Base-by-base conservation (phyloP, 2,113 vertebrate genomes). In the Alethe castanea region DNA sequence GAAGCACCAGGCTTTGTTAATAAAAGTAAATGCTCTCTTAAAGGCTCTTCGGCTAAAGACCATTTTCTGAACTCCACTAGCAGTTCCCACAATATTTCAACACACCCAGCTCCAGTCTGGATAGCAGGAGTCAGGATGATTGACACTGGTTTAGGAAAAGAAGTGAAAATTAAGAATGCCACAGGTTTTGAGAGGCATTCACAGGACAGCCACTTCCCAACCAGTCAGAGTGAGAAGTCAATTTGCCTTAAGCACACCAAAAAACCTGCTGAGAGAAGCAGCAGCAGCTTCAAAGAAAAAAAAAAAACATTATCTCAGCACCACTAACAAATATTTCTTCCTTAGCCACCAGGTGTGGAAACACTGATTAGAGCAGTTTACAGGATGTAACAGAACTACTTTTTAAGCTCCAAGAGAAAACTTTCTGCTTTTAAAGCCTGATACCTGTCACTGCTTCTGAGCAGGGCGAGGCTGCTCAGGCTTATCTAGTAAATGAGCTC, bases 261-360 rank as follows among this genome's bases (percentile, higher is more conserved):
- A 16, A 16, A 62, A 47, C 28, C 52, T 44, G 42, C 67, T 23
- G 52, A 65, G 31, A 85, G 52, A 38, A 86, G 69, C 29, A 42
- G 82, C 74, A 83, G 65, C 56, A 14, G 18, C 69, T 59, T 38
- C 56, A 52, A 20, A 56, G 64, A 64, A 42, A 22, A 47, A 17
- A 62, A 3, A 22, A 47, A 18, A 62, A 3, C 0, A 1, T 26
- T 2, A 3, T 8, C 18, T 6, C 26, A 62, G 50, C 53, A 48
- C 14, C 44, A 7, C 38, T 4, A 9, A 53, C 5, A 23, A 14
- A 42, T 3, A 9, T 8, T 45, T 40, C 54, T 60, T 29, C 38
- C 35, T 56, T 26, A 72, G 67, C 54, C 73, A 36, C 26, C 50
- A 47, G 40, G 18, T 25, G 54, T 6, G 47, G 15, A 19, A 86